phyloP scores from a whole-genome alignment of 2,888 invertebrate genomes.

The Anthrax anthrax region DNA sequence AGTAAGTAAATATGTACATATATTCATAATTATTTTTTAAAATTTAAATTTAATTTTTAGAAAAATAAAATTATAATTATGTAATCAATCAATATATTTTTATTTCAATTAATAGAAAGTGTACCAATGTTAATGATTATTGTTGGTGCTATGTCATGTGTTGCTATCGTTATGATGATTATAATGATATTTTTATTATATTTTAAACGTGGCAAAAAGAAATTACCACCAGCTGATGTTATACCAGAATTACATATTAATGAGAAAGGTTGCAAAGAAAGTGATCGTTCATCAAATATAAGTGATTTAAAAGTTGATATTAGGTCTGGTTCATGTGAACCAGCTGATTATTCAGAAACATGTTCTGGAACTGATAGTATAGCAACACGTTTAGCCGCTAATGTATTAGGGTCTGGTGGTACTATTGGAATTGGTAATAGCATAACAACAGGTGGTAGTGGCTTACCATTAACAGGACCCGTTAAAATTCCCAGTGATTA shows the following conservation, averaged over 20 bases:
- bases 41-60: too few relatives aligned
- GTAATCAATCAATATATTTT: neutral
- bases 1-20: constrained; percentile 61
- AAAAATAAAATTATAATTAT: neutral
- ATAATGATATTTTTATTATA: constrained; percentile 75
- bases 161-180: constrained; percentile 70
- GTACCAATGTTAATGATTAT: constrained; percentile 69
- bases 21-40: too few relatives aligned
- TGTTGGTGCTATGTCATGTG: constrained; percentile 65
- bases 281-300: constrained; percentile 82
- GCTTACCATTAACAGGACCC: constrained; percentile 63
- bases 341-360: constrained; percentile 48
- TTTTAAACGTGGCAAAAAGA: constrained; percentile 34
- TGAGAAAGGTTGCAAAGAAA: constrained; percentile 51
- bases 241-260: constrained; percentile 44
- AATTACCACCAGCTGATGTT: constrained; percentile 35
- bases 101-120: constrained; percentile 42
- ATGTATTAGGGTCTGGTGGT: constrained; percentile 12
- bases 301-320: constrained; percentile 84
- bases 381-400: constrained; percentile 34
- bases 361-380: constrained; percentile 43
- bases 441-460: constrained; percentile 20
- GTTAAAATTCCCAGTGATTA: constrained; percentile 59
- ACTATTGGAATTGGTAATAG: constrained; percentile 26
- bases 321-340: constrained; percentile 43